Percentiles rank a stretch among this genome's conserved stretches.
Evolutionary conservation across 2,888 invertebrate species (phyloP).

Genomic region (Sisyra terminalis): DNA sequence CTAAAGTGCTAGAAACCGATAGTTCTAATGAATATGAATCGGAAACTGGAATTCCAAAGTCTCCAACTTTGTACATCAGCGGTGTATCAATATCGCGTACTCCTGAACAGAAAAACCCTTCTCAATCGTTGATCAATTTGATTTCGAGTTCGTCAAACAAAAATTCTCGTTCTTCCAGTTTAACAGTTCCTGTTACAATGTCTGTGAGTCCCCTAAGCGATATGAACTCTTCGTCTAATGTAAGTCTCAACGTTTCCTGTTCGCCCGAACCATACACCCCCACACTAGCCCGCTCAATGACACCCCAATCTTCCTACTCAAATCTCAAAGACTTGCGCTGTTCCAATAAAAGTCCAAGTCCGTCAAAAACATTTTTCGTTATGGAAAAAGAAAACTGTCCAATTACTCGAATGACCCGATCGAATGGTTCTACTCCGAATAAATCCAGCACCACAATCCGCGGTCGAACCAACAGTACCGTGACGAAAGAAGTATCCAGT

Average conservation of each 20-base stretch:
- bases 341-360: conserved; percentile 9
- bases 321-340: not conserved
- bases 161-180: conserved; percentile 31
- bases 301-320: conserved; percentile 20
- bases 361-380: conserved; percentile 12
- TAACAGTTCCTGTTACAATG: conserved; percentile 26
- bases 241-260: conserved; percentile 21
- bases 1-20: conserved; percentile 26
- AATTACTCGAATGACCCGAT: conserved; percentile 18
- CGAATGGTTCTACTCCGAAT: conserved; percentile 7
- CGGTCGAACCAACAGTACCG: conserved; percentile 1
- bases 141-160: conserved; percentile 23
- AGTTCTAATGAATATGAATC: conserved; percentile 36
- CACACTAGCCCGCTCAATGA: conserved; percentile 24
- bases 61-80: conserved; percentile 37
- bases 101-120: conserved; percentile 31
- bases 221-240: conserved; percentile 22
- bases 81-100: conserved; percentile 38
- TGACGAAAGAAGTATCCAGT: conserved; percentile 5
- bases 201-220: conserved; percentile 2
- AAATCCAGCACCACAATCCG: conserved; percentile 1
- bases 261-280: conserved; percentile 25
- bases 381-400: conserved; percentile 18
- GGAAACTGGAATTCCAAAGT: conserved; percentile 37
- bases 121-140: conserved; percentile 15